Percentiles rank a stretch among this genome's conserved stretches.
Conservation (phyloP, 37 sponge, comb jelly and placozoan genomes). For the Cliona cf. orientalis region DNA sequence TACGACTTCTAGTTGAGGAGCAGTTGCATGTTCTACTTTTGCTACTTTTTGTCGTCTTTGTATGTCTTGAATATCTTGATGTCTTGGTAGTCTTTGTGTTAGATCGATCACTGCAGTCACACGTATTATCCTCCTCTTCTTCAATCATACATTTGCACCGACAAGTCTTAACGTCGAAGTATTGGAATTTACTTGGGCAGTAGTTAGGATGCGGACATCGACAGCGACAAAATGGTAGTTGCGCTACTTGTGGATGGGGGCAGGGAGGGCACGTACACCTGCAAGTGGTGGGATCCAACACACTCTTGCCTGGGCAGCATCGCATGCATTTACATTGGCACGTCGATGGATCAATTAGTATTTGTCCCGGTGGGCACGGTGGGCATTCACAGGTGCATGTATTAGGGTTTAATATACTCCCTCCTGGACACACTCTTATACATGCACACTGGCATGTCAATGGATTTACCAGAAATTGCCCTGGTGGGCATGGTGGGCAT, state of each 20-base stretch:
- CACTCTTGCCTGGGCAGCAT: slow-evolving; percentile 13
- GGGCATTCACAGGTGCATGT: slow-evolving; percentile 23
- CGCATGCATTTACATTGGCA: slow-evolving; percentile 27
- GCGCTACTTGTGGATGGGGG: slow-evolving; percentile 1
- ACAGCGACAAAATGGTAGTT: slow-evolving; percentile 11
- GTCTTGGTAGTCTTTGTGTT: neutral
- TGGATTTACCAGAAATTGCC: neutral
- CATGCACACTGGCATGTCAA: no score
- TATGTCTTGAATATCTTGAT: no score
- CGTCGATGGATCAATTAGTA: neutral
- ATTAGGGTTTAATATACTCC: neutral
- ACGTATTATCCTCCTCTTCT: no score
- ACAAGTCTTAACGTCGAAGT: slow-evolving; percentile 25
- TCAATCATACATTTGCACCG: slow-evolving; percentile 33
- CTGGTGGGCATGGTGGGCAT: slow-evolving; percentile 6
- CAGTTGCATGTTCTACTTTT: no score
- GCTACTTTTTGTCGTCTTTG: no score
- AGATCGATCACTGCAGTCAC: no score
- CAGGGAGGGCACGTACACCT: slow-evolving; percentile 23
- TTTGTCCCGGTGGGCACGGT: slow-evolving; percentile 5
- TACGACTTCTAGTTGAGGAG: no score
- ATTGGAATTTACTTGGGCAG: slow-evolving; percentile 17
- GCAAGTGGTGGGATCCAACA: slow-evolving; percentile 13
- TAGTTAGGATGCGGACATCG: neutral
- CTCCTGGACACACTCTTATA: neutral